Evolutionary conservation across 2,113 vertebrate species (phyloP), one percentile per base, ranked within the genome.

Genomic region (Colistium nudipinnis): DNA sequence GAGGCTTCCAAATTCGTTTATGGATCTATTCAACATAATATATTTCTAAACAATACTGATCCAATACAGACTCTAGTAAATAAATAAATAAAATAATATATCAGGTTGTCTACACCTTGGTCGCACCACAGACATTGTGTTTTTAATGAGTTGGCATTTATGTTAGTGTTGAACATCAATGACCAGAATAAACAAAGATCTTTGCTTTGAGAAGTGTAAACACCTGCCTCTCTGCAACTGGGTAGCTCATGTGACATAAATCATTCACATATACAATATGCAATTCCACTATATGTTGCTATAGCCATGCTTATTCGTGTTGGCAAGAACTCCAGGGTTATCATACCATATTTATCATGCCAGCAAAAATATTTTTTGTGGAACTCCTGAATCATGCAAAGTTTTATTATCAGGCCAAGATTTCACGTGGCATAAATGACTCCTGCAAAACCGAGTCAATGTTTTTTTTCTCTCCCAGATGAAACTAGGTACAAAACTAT

Each of bases 111-210:
- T 7, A 20, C 7, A 11, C 3, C 9, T 13, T 24, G 14, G 53
- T 14, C 36, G 31, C 7, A 36, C 19, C 6, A 4, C 22, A 31
- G 19, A 14, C 33, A 16, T 19, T 28, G 25, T 12, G 2, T 52
- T 17, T 45, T 27, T 28, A 28, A 7, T 27, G 20, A 19, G 27
- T 67, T 45, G 28, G 27, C n/a, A n/a, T n/a, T n/a, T n/a, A n/a
- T n/a, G n/a, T n/a, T n/a, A n/a, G n/a, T n/a, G n/a, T n/a, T n/a
- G 30, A 56, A 65, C 39, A 41, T 64, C 17, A 44, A 45, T 45
- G 6, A 25, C 31, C 10, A 47, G 11, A 56, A 45, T 35, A 56
- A 55, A 68, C 17, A 47, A 12, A 4, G 4, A 43, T 41, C 9
- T 33, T 44, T 45, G 28, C 33, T 7, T 14, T 19, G 3, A 54